Percentiles rank a stretch among this genome's conserved stretches.
phyloP scores from a whole-genome alignment of 2,888 invertebrate species.

The Acleris sparsana region DNA sequence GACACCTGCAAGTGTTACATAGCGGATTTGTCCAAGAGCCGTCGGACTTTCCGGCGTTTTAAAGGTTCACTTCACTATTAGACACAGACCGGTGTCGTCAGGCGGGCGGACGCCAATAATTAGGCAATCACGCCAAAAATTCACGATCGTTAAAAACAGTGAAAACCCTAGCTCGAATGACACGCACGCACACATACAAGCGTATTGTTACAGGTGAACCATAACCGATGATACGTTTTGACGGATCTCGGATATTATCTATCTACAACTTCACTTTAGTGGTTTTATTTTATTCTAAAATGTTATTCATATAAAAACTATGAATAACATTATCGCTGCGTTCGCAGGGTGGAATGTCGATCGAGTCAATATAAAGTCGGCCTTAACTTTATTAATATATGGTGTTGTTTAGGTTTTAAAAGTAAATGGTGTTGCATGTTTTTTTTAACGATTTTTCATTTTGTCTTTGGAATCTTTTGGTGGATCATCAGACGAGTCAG shows the following conservation, averaged over 20 bases:
- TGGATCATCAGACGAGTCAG: too few relatives aligned
- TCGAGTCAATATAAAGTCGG: neutral
- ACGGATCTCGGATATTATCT: constrained; percentile 31
- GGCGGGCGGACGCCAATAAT: too few relatives aligned
- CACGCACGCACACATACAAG: constrained; percentile 24
- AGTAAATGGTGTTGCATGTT: neutral
- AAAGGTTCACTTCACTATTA: too few relatives aligned
- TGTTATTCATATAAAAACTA: constrained; percentile 28
- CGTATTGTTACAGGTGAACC: constrained; percentile 34
- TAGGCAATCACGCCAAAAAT: too few relatives aligned
- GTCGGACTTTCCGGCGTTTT: too few relatives aligned
- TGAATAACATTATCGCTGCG: constrained; percentile 32
- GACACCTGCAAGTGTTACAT: too few relatives aligned
- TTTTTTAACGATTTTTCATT: too few relatives aligned
- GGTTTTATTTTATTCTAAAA: constrained; percentile 32
- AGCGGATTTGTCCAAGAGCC: too few relatives aligned
- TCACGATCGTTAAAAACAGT: neutral
- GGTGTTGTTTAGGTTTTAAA: neutral
- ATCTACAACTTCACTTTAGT: constrained; percentile 21
- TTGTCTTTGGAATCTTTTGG: too few relatives aligned
- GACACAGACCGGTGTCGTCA: too few relatives aligned
- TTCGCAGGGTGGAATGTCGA: constrained; percentile 6
- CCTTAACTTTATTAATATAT: neutral
- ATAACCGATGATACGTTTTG: constrained; percentile 33
- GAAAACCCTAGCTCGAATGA: constrained; percentile 27